Evolutionary conservation across 2,888 invertebrate species (phyloP), one percentile per base, ranked within the genome.

Genomic region (Xanthostigma xanthostigma): DNA sequence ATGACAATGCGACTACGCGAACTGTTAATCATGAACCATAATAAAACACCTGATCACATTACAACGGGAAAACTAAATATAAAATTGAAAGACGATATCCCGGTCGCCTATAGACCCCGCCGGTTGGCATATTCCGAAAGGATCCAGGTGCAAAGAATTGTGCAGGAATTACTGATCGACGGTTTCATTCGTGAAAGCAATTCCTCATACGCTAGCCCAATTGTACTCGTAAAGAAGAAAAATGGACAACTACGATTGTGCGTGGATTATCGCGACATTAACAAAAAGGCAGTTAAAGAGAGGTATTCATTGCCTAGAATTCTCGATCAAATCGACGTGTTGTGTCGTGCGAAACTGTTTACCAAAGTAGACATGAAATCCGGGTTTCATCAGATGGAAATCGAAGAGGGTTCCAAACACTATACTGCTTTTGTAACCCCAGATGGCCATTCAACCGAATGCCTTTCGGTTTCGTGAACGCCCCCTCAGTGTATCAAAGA

Each of bases 141-240:
- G 44, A 46, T 49, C 33, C 49, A 52, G 48, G 53, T 58, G 33
- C 50, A 46, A 52, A 39, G 44, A 51, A 52, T 58, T 45, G 50
- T 49, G 51, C 17, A 38, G 36, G 51, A 54, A 39, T 49, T 54
- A 14, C 48, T 55, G 33, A 44, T 52, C 10, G 53, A 55, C 8
- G 53, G 52, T 2, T 52, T 58, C 34, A 51, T 59, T 12, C 50
- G 51, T 41, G 53, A 54, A 39, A 54, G 57, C 48, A 45, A 45
- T 35, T 58, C 59, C 2, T 54, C 58, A 13, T 58, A 47, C 43
- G 55, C 56, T 10, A 52, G 53, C 40, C 55, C 52, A 9, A 50
- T 58, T 9, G 56, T 57, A 1, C 39, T 57, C 2, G 53, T 53
- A 2, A 53, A 52, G 39, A 58, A 57, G 47, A 59, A 58, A 41